phyloP scores from a whole-genome alignment of 1,140 invertebrate species.

The Elysia chlorotica region DNA sequence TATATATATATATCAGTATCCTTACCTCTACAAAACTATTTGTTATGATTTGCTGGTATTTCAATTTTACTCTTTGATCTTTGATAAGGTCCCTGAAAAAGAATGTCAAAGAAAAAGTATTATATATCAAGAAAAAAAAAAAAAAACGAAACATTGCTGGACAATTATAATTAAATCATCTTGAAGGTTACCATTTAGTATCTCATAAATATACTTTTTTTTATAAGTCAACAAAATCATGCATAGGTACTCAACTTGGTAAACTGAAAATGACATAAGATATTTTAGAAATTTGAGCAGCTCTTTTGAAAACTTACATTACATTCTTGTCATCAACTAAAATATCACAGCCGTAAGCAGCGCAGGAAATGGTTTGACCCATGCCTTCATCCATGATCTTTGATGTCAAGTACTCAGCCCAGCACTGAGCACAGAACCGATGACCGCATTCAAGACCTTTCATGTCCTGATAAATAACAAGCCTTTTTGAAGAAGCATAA shows the following conservation, averaged over 20 bases:
- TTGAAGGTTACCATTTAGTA: too few species aligned
- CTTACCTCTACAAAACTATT: constrained; percentile 97
- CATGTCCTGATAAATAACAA: constrained; percentile 75
- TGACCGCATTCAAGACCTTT: constrained; percentile 96
- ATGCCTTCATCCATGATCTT: constrained; percentile 98
- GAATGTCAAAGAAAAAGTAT: too few species aligned
- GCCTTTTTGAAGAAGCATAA: background rate
- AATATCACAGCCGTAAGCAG: constrained; percentile 80
- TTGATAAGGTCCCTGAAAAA: constrained; percentile 72
- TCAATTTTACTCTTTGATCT: constrained; percentile 90
- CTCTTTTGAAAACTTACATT: constrained; percentile 78
- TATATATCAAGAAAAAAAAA: too few species aligned
- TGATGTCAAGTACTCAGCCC: constrained; percentile 95
- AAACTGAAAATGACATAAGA: too few species aligned
- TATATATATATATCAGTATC: too few species aligned
- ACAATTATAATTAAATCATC: too few species aligned
- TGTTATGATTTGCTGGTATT: constrained; percentile 97
- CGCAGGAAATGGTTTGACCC: constrained; percentile 89
- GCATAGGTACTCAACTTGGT: too few species aligned
- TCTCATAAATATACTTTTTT: background rate
- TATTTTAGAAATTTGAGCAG: too few species aligned
- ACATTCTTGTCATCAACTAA: constrained; percentile 96
- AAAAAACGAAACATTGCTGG: too few species aligned
- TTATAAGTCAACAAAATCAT: background rate
- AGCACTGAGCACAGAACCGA: constrained; percentile 92